Evolutionary conservation across 2,113 vertebrate species (phyloP), one percentile per base, ranked within the genome.

Genomic region (Pheucticus melanocephalus): DNA sequence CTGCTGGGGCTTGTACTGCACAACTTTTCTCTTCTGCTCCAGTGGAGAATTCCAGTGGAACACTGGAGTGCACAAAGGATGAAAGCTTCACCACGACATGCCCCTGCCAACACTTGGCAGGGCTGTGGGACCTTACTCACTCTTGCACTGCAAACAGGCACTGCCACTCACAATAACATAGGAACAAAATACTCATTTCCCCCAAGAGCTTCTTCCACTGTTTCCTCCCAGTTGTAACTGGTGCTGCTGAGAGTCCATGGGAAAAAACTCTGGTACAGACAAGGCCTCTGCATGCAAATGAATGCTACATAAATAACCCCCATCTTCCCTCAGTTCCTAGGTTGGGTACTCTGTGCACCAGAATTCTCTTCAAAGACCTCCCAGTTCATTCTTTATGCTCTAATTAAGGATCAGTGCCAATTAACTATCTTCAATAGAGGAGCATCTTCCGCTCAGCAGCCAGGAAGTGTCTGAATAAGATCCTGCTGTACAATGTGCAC

Each of bases 381-480:
- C 96, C 95, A 97, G 95, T 95, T 95, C 95, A 96, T 81, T 96
- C 93, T 95, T 96, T 95, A 94, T 96, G 92, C 92, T 90, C 88
- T 95, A 95, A 96, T 94, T 95, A 96, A 96, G 94, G 95, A 95
- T 57, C 94, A 84, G 92, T 93, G 96, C 96, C 94, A 96, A 96
- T 96, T 96, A 96, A 96, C 93, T 94, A 96, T 94, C 94, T 90
- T 97, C 95, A 96, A 96, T 93, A 96, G 95, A 94, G 94, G 91
- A 96, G 96, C 96, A 96, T 96, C 96, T 96, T 96, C 96, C 92
- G 95, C 94, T 94, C 95, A 90, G 94, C 95, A 96, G 96, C 96
- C 93, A 95, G 92, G 95, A 96, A 95, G 82, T 96, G 95, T 95
- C 94, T 96, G 96, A 96, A 96, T 96, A 51, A 95, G 94, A 90